Base-by-base conservation (phyloP, 2,888 invertebrate species). In the Cepaea hortensis region DNA sequence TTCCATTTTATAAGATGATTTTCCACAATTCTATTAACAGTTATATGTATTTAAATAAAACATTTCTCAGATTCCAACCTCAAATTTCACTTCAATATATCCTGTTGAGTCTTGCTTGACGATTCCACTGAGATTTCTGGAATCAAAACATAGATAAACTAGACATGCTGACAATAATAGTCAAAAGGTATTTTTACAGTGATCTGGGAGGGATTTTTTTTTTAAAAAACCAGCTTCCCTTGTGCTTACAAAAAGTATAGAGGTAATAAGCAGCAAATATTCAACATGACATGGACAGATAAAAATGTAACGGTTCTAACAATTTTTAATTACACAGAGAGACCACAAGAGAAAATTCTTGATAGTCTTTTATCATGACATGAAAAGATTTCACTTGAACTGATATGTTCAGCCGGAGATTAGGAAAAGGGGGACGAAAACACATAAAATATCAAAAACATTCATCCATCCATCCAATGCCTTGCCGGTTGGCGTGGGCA, bases 1-100 rank as follows among this genome's bases (percentile, higher is more conserved):
- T 46, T 80, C 85, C 85, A 85, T 85, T 72, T 18, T 80, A 62
- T 23, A 23, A 65, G 18, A 72, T 15, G 61, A 73, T 65, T 3
- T 75, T 62, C 55, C 79, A 18, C 79, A 79, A 79, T 46, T 46
- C 15, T 62, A 79, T 35, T 46, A 79, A 79, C 55, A 18, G 62
- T 62, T 79, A 35, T 18, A 55, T 79, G 79, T 79, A 62, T 55
- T 20, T 23, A 50, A 11, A 77, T n/a, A n/a, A 79, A 79, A 6
- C 9, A 79, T 62, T 79, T 61, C 62, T 79, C 18, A 6, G 79
- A 79, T 62, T 79, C 62, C 79, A 62, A 62, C 79, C 23, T 79
- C 35, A 68, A 79, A 79, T 62, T 79, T 35, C 35, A 62, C 79
- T 35, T 61, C 35, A 79, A 46, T 62, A 79, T 62, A 35, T 62